Percentiles rank a stretch among this genome's conserved stretches.
Conservation (phyloP, 2,888 invertebrate species). For the Oasisia sp. region DNA sequence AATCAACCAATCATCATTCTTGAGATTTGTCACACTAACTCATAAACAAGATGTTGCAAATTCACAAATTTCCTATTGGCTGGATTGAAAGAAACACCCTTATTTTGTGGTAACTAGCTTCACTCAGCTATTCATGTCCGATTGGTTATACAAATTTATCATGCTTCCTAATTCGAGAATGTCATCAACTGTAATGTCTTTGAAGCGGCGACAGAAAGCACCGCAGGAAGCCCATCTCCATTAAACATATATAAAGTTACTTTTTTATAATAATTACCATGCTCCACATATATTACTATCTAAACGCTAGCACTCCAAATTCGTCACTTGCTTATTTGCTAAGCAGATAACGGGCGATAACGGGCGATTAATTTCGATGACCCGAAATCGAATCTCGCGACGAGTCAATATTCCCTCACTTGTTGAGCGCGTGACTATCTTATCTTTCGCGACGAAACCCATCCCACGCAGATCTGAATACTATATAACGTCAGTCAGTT, state of each 20-base stretch:
- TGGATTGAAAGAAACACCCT: no score
- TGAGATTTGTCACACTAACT: no score
- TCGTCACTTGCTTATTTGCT: background rate
- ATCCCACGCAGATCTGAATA: background rate
- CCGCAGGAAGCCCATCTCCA: background rate
- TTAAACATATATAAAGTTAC: background rate
- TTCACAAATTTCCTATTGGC: no score
- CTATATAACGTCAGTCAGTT: background rate
- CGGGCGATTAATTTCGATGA: background rate
- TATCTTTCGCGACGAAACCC: background rate
- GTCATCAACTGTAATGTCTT: background rate
- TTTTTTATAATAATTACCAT: background rate
- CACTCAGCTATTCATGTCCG: no score
- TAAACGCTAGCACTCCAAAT: background rate
- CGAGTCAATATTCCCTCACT: background rate
- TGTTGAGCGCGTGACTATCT: background rate
- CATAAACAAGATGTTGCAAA: no score
- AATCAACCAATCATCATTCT: no score
- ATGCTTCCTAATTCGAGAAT: no score
- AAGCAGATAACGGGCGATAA: background rate
- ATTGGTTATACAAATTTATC: no score
- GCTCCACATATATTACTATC: background rate
- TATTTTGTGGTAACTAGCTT: no score
- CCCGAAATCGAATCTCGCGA: background rate
- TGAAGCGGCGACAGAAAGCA: background rate